Base-by-base conservation (phyloP, 1,140 invertebrate genomes). In the Microplitis mediator region DNA sequence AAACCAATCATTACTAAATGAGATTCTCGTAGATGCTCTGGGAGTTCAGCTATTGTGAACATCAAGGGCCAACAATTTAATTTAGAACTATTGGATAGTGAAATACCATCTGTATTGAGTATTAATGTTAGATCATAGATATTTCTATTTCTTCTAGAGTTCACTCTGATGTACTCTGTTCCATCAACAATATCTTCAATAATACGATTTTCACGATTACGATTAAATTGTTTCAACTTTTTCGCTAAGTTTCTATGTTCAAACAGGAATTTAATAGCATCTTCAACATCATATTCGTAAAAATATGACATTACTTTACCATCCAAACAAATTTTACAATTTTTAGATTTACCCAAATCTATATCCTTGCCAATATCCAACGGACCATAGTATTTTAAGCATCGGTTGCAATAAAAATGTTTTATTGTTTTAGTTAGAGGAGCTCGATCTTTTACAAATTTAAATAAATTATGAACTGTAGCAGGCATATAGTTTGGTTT, bases 351-450 rank as follows among this genome's bases (percentile, higher is more conserved):
- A 39, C 3, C 36, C 36, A 39, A 39, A 39, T 39, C 36, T 39
- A 39, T 39, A 39, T 39, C 36, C 36, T 39, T 39, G 36, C 36
- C 36, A 13, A 50, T 39, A 6, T 1, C 14, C 0, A 56, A 50
- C 39, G 36, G 35, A 4, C n/a, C 9, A 72, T n/a, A 69, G 63
- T 75, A 75, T 11, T 36, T 8, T 31, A 13, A 56, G 66, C 76
- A 77, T 34, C 63, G 51, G 62, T 77, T 72, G 60, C 76, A 77
- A 67, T 72, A 70, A 23, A 62, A 50, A 60, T 77, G 69, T 71
- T 77, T 72, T 51, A 60, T 67, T 14, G 71, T 65, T 36, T 66
- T 23, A 50, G 23, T 52, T 4, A 14, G 23, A 45, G 13, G 58
- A 11, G 67, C 50, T 63, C 70, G 16, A 56, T 66, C 56, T 3